These are phyloP conservation scores for Heliconius cydno DNA, from an alignment of 2,888 invertebrate species.

Conservation along the genomic window DNA sequence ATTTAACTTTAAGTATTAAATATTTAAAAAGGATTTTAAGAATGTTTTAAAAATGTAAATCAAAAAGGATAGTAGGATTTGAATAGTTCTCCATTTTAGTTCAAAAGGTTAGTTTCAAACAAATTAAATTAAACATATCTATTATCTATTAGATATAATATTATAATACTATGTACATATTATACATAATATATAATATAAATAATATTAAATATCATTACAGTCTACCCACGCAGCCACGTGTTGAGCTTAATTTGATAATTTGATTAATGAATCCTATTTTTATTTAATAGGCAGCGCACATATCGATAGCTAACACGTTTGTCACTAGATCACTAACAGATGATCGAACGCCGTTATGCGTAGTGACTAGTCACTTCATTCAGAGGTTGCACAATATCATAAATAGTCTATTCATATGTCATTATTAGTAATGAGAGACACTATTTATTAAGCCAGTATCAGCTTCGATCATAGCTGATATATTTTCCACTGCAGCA, in stretches of 20 bases:
- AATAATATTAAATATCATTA: slow-evolving; percentile 46
- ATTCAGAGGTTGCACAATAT: slow-evolving; percentile 54
- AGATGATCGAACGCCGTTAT: slow-evolving; percentile 49
- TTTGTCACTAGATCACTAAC: slow-evolving; percentile 50
- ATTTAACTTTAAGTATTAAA: no score
- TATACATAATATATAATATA: not conserved
- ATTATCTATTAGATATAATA: no score
- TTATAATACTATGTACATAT: no score
- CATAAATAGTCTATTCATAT: slow-evolving; percentile 57
- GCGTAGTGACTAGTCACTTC: slow-evolving; percentile 50
- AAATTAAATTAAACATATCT: not conserved
- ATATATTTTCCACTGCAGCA: slow-evolving; percentile 32
- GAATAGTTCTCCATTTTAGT: not conserved
- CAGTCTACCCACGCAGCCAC: slow-evolving; percentile 62
- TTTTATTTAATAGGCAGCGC: slow-evolving; percentile 59
- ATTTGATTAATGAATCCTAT: slow-evolving; percentile 60
- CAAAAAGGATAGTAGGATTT: not conserved
- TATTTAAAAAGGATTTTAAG: no score
- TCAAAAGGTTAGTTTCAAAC: not conserved
- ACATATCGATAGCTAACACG: slow-evolving; percentile 49
- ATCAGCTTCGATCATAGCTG: slow-evolving; percentile 35
- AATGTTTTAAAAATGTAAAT: not conserved
- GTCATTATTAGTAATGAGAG: slow-evolving; percentile 56
- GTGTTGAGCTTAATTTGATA: slow-evolving; percentile 63
- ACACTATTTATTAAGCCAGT: slow-evolving; percentile 42